Evolutionary conservation across 2,888 invertebrate species (phyloP).

Genomic region (Phasia obesa): DNA sequence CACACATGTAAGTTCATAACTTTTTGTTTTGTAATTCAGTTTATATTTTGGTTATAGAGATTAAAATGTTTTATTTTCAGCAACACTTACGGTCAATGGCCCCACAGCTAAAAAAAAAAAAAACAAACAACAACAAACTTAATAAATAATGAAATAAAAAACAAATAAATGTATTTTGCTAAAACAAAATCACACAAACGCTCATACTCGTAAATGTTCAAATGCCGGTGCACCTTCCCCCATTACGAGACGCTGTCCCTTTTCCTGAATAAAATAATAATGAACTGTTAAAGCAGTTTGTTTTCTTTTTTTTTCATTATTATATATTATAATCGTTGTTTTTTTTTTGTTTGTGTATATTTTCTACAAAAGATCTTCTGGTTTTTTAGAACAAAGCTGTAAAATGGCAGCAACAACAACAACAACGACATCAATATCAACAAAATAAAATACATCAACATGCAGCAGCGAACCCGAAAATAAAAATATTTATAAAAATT

Average conservation of each 20-base stretch:
- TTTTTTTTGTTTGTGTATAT: slow-evolving; percentile 27
- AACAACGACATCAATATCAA: neutral
- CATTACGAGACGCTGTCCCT: slow-evolving; percentile 19
- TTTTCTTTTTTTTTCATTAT: too few species aligned
- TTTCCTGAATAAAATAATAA: slow-evolving; percentile 45
- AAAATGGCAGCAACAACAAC: slow-evolving; percentile 37
- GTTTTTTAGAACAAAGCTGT: slow-evolving; percentile 70
- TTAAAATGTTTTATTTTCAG: slow-evolving; percentile 69
- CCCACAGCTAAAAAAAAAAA: slow-evolving; percentile 58
- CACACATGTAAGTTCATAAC: slow-evolving; percentile 6
- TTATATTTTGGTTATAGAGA: slow-evolving; percentile 62
- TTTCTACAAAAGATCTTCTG: slow-evolving; percentile 71
- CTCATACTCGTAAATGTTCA: slow-evolving; percentile 38
- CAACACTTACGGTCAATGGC: slow-evolving; percentile 69
- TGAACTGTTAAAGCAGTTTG: slow-evolving; percentile 64
- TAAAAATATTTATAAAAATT: slow-evolving; percentile 55
- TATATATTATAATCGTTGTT: slow-evolving; percentile 14
- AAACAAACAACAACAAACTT: slow-evolving; percentile 58
- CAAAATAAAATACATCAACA: slow-evolving; percentile 33
- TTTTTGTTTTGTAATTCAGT: slow-evolving; percentile 31
- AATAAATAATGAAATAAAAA: slow-evolving; percentile 60
- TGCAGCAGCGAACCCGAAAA: slow-evolving; percentile 54
- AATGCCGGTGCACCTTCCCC: slow-evolving; percentile 28
- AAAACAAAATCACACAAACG: slow-evolving; percentile 49
- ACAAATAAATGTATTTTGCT: slow-evolving; percentile 61